Conservation (phyloP, 2,113 vertebrate genomes). For the Ictalurus punctatus region DNA sequence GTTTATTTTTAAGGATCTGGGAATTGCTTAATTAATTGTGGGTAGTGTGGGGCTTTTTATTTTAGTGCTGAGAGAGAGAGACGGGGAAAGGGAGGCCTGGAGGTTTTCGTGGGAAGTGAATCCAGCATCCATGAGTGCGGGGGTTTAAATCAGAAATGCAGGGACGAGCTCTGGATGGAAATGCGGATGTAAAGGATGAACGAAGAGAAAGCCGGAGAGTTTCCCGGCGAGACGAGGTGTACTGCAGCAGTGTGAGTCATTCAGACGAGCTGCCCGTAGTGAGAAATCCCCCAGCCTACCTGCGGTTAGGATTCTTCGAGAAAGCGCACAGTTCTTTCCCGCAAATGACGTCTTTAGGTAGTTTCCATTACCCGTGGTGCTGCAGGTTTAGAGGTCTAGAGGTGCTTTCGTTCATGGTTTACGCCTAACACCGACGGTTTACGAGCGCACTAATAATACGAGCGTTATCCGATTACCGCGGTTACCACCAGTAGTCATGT, state of each 20-base stretch:
- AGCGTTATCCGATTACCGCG: neutral
- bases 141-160: neutral
- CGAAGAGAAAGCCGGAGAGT: neutral
- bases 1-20: no score
- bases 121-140: neutral
- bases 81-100: neutral
- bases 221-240: neutral
- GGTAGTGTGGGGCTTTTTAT: neutral
- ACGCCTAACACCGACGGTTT: neutral
- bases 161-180: neutral
- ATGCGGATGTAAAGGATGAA: neutral
- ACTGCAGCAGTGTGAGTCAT: conserved; percentile 36
- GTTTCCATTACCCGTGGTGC: neutral
- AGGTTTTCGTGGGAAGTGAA: neutral
- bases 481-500: neutral
- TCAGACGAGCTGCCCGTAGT: neutral
- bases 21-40: neutral
- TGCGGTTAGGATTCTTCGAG: conserved; percentile 9
- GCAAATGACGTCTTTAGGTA: neutral
- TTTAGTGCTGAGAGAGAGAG: neutral
- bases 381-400: neutral
- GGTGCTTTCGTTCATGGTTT: neutral
- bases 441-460: neutral
- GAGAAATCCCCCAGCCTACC: neutral
- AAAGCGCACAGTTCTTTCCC: neutral